Conservation (phyloP, 2,113 vertebrate species). For the Vulpes vulpes region DNA sequence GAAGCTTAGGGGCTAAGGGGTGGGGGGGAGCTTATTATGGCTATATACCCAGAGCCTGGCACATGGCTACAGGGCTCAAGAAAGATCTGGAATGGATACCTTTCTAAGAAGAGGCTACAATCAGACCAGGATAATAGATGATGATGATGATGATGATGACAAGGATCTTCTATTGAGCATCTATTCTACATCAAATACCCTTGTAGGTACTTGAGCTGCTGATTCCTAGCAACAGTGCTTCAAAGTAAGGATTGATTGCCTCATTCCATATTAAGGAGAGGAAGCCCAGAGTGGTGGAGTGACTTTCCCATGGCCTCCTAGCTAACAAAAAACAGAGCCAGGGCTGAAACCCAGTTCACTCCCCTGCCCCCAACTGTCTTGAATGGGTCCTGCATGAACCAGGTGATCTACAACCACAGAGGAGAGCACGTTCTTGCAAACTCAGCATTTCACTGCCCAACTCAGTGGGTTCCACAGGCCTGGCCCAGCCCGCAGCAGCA, state of each 20-base stretch:
- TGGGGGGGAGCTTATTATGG: fast-evolving
- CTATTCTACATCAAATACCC: not conserved
- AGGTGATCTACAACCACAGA: not conserved
- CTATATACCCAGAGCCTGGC: not conserved
- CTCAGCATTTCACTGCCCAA: conserved; percentile 78
- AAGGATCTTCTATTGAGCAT: not conserved
- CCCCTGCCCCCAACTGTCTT: not conserved
- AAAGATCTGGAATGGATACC: not conserved
- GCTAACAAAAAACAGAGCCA: not conserved
- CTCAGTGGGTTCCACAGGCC: conserved; percentile 27
- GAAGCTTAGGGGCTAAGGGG: not conserved
- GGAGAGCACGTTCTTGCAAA: conserved; percentile 57
- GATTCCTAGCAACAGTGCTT: not conserved
- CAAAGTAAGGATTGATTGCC: not conserved
- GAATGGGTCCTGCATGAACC: fast-evolving
- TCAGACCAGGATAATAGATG: not conserved
- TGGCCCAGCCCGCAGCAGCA: conserved; percentile 73
- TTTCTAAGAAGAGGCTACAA: not conserved
- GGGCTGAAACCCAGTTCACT: not conserved
- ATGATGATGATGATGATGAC: not conserved
- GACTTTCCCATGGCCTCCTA: not conserved
- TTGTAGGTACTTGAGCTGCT: not conserved
- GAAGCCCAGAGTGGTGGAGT: not conserved
- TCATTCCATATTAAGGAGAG: not conserved
- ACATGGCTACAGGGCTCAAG: not conserved